Percentiles rank a stretch among this genome's conserved stretches.
These are phyloP conservation scores for Chionis minor DNA, from an alignment of 2,113 vertebrate species.

Conservation along the genomic window DNA sequence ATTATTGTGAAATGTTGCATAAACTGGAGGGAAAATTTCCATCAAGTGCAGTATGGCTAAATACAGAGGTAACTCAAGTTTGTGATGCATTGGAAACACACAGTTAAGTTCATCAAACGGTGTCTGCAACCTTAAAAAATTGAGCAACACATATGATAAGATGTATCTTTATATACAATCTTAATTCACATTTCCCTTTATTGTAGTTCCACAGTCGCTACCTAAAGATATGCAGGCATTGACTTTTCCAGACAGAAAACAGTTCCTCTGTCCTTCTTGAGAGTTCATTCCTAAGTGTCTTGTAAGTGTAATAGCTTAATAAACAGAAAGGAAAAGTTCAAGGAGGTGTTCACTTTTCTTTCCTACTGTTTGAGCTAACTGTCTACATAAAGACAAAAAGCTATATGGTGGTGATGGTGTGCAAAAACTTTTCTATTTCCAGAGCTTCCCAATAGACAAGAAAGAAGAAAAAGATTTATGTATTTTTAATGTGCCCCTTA, in stretches of 20 bases:
- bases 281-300: neutral
- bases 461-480: neutral
- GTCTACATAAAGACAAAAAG: neutral
- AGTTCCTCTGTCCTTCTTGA: neutral
- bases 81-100: neutral
- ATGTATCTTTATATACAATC: neutral
- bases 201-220: neutral
- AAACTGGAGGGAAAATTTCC: neutral
- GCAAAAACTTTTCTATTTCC: neutral
- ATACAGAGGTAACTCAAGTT: neutral
- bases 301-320: neutral
- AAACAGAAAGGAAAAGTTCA: neutral
- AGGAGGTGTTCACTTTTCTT: neutral
- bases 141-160: neutral
- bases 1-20: slow-evolving; percentile 6
- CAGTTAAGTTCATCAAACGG: neutral
- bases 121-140: neutral
- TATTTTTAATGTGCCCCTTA: neutral
- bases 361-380: neutral
- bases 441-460: neutral
- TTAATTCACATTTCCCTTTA: neutral
- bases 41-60: neutral
- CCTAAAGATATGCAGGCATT: neutral
- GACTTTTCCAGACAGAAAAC: neutral
- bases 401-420: neutral